Evolutionary conservation across 2,888 invertebrate genomes (phyloP), one percentile per base, ranked within the genome.

Genomic region (Dorcus parallelipipedus): DNA sequence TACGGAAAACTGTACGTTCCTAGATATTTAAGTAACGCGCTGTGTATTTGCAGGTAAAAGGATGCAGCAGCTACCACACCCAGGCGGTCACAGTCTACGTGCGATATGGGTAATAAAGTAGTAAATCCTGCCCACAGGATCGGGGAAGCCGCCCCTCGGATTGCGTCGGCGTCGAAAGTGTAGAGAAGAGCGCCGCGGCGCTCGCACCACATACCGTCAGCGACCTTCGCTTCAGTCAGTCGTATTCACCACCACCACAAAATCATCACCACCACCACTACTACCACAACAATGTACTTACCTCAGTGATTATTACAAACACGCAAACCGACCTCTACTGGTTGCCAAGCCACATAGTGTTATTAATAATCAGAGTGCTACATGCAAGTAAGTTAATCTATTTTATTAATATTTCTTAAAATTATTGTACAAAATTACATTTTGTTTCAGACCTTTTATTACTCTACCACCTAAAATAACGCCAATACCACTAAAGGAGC

Each of bases 81-180:
- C 79, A 77, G 76, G 77, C 77, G 45, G 78, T 77, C 78, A 78
- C 77, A 76, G 77, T 77, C 75, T 71, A 78, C 81, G 83, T 83
- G 83, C 81, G 79, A 79, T 82, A 83, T 82, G 82, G 82, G 82
- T 72, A 71, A 75, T 74, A 75, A 73, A 74, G 69, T 67, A 70
- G 72, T 71, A 76, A 76, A 77, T 77, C 78, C 78, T 75, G 77
- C 78, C 78, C 78, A 78, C 77, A 73, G 73, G 70, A 71, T 69
- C 70, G 71, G 74, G 74, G 73, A 71, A 72, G 72, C 75, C 75
- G 74, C 76, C 76, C 76, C 71, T 69, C 65, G 67, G 68, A 69
- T 69, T 73, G 77, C 78, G 78, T 77, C 79, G 78, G 78, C 78
- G 78, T 76, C 76, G 74, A 69, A 65, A 66, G 64, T 65, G 66